A percentile compares a stretch with the other conserved stretches of the same genome.
phyloP scores from a whole-genome alignment of 2,888 invertebrate species.

The Ichneumoninae sp. region DNA sequence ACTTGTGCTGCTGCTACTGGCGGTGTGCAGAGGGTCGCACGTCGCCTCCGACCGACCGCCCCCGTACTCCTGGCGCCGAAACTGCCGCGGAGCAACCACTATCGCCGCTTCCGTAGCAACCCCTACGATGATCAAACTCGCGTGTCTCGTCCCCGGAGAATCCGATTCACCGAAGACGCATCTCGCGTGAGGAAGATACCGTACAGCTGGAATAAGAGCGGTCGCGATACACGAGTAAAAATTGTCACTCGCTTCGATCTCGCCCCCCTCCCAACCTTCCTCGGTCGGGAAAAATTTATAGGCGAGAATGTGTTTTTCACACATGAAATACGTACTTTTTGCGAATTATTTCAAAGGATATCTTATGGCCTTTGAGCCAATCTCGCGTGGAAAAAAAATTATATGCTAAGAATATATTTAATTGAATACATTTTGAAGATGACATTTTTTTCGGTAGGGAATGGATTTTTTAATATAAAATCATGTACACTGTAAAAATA shows the following conservation, averaged over 20 bases:
- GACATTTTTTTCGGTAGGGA: too few species aligned
- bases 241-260: not conserved
- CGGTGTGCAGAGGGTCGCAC: constrained; percentile 59
- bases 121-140: constrained; percentile 1
- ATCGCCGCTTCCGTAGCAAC: constrained; percentile 29
- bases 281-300: not conserved
- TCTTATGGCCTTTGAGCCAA: too few species aligned
- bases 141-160: not conserved
- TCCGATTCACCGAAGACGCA: not conserved
- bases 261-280: too few species aligned
- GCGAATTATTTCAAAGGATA: not conserved
- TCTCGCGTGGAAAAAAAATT: too few species aligned
- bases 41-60: constrained; percentile 45
- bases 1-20: constrained; percentile 36
- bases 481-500: too few species aligned
- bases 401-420: too few species aligned
- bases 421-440: too few species aligned
- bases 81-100: constrained; percentile 27
- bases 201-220: not conserved
- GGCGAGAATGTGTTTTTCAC: not conserved
- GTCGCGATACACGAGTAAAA: not conserved
- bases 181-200: not conserved
- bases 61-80: constrained; percentile 12
- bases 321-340: not conserved
- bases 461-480: too few species aligned